Evolutionary conservation across 2,888 invertebrate species (phyloP).

Genomic region (Eutolmus rufibarbis): DNA sequence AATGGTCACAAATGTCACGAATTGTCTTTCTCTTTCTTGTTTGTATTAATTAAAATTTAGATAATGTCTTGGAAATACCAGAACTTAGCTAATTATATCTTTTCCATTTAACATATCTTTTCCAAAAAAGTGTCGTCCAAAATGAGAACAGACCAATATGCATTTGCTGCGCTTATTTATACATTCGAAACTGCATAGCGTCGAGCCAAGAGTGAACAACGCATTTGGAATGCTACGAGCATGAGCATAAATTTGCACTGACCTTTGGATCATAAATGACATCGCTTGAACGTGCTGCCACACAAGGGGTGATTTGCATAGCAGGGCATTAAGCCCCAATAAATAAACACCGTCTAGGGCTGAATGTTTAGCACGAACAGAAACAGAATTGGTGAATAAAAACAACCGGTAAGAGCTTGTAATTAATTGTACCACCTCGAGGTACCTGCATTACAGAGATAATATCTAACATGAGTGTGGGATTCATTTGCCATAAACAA

Average conservation of each 20-base stretch:
- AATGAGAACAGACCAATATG: background rate
- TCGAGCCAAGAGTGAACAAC: background rate
- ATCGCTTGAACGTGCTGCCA: background rate
- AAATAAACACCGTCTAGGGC: background rate
- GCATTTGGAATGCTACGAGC: slow-evolving; percentile 1
- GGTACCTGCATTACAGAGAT: background rate
- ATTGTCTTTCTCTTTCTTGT: background rate
- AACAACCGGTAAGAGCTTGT: background rate
- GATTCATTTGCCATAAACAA: background rate
- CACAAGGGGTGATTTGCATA: background rate
- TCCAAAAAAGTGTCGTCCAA: background rate
- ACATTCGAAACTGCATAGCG: background rate
- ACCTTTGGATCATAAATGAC: slow-evolving; percentile 19
- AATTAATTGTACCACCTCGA: background rate
- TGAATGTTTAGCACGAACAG: background rate
- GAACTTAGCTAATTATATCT: background rate
- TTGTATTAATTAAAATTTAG: background rate
- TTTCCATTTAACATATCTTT: background rate
- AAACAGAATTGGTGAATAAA: background rate
- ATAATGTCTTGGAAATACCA: background rate
- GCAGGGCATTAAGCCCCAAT: background rate
- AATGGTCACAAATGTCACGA: background rate
- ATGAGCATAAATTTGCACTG: slow-evolving; percentile 20
- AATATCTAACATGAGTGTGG: background rate
- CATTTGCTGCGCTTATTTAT: background rate